A percentile compares a stretch with the other conserved stretches of the same genome.
Evolutionary conservation across 92 coral and sea anemone genomes (phyloP).

Genomic region (Meandrina meandrites): DNA sequence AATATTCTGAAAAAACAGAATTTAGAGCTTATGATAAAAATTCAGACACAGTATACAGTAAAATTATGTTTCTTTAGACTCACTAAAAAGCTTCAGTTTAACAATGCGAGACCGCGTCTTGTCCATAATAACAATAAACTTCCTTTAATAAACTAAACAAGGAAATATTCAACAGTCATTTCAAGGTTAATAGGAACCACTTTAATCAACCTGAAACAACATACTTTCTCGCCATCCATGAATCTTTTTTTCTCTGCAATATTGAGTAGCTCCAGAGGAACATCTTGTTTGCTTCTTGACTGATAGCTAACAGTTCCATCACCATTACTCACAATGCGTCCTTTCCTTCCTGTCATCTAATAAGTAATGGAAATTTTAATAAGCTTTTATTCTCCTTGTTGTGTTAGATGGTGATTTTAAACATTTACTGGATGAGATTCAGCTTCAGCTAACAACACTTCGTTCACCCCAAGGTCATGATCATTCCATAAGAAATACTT

Average conservation of each 20-base stretch:
- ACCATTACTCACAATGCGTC: constrained; percentile 82
- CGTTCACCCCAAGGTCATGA: not conserved
- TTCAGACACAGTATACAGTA: not conserved
- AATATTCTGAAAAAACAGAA: constrained; percentile 58
- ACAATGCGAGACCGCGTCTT: too few relatives aligned
- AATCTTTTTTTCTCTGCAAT: constrained; percentile 87
- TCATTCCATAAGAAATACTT: too few relatives aligned
- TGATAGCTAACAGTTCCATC: constrained; percentile 88
- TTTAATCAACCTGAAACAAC: not conserved
- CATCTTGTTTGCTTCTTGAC: constrained; percentile 90
- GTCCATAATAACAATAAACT: too few relatives aligned
- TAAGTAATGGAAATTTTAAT: not conserved
- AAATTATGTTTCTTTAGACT: too few relatives aligned
- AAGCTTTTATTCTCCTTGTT: not conserved
- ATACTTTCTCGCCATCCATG: constrained; percentile 96
- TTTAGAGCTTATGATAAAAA: not conserved
- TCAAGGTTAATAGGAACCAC: not conserved
- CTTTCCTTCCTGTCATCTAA: constrained; percentile 99
- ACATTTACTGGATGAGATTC: too few relatives aligned
- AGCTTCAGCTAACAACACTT: too few relatives aligned
- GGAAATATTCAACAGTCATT: too few relatives aligned
- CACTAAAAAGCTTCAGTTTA: too few relatives aligned
- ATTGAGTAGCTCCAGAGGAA: constrained; percentile 82
- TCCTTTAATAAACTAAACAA: too few relatives aligned
- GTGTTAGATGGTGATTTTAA: not conserved